Evolutionary conservation across 92 coral and sea anemone genomes (phyloP).

Genomic region (Blastomussa wellsi): DNA sequence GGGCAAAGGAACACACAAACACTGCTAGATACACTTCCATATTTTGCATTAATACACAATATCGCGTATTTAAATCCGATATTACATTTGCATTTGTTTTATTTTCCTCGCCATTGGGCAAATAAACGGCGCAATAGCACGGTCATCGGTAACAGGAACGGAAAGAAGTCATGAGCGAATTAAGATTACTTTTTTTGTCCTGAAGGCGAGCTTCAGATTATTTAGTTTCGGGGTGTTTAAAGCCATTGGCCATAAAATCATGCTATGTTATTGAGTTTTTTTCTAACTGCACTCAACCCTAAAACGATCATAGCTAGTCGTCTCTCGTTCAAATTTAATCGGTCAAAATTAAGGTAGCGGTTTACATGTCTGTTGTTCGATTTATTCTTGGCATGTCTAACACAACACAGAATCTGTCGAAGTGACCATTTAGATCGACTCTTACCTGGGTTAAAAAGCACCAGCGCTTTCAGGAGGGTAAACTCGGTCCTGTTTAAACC

Average conservation of each 20-base stretch:
- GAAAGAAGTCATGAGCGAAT: conserved; percentile 26
- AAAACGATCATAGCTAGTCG: background rate
- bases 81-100: conserved; percentile 32
- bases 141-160: conserved; percentile 61
- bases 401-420: background rate
- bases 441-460: conserved; percentile 97
- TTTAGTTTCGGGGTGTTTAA: background rate
- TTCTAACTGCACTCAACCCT: too few species aligned
- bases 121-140: conserved; percentile 55
- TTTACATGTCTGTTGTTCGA: background rate
- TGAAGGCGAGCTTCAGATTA: background rate
- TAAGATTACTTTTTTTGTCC: background rate
- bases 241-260: background rate
- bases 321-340: background rate
- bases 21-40: background rate
- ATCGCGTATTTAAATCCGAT: conserved; percentile 21
- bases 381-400: background rate
- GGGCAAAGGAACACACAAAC: background rate
- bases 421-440: background rate
- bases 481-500: conserved; percentile 85
- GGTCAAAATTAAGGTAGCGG: background rate
- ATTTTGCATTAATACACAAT: conserved; percentile 3
- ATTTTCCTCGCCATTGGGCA: conserved; percentile 56
- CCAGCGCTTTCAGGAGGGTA: conserved; percentile 84
- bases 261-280: background rate